Evolutionary conservation across 2,113 vertebrate species (phyloP).

Genomic region (Rhegmatorhina hoffmannsi): DNA sequence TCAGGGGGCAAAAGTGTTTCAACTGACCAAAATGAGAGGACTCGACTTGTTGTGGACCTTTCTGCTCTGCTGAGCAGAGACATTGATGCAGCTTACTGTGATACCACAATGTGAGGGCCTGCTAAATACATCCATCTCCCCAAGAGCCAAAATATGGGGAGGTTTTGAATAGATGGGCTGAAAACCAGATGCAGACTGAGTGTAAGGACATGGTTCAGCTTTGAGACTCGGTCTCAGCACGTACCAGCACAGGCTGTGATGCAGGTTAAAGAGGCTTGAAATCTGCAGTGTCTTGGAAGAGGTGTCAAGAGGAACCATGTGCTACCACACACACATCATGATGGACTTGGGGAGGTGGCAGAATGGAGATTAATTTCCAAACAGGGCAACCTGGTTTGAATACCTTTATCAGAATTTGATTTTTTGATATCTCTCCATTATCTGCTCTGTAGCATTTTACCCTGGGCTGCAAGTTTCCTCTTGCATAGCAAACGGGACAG

Average conservation of each 20-base stretch:
- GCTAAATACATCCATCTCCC: not conserved
- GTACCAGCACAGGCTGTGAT: not conserved
- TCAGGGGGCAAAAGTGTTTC: not conserved
- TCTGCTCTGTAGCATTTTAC: not conserved
- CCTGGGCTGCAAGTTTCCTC: not conserved
- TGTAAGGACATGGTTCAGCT: not conserved
- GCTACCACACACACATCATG: rapidly evolving
- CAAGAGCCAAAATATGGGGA: not conserved
- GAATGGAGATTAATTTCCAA: not conserved
- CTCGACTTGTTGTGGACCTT: not conserved
- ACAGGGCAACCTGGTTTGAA: not conserved
- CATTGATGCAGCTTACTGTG: not conserved
- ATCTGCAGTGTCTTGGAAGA: not conserved
- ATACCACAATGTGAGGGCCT: not conserved
- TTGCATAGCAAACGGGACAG: not conserved
- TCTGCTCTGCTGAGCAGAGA: not conserved
- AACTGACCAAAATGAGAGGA: not conserved
- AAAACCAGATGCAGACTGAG: not conserved
- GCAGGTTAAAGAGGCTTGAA: not conserved
- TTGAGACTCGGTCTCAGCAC: not conserved
- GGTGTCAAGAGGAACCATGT: not conserved
- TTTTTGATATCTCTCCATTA: not conserved
- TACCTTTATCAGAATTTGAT: not conserved
- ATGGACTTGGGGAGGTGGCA: not conserved
- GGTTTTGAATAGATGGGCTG: not conserved